Evolutionary conservation across 2,888 invertebrate genomes (phyloP).

Genomic region (Mamestra brassicae): DNA sequence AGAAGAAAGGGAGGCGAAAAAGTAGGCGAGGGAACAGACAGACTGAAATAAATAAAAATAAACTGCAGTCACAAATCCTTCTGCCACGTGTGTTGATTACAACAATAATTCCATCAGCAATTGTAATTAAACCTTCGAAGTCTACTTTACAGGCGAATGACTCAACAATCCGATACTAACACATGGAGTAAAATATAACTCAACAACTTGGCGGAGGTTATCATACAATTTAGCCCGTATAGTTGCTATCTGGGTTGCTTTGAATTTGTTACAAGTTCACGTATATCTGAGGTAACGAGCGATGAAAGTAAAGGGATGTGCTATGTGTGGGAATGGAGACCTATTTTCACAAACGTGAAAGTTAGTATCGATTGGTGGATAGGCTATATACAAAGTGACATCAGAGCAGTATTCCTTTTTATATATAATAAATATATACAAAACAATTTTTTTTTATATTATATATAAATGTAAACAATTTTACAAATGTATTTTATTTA

Average conservation of each 20-base stretch:
- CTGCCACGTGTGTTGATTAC: not conserved
- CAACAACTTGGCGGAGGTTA: slow-evolving; percentile 59
- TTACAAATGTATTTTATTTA: too few species aligned
- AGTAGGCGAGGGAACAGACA: too few species aligned
- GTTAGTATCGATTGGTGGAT: too few species aligned
- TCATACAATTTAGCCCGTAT: slow-evolving; percentile 73
- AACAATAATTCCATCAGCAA: not conserved
- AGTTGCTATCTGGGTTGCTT: slow-evolving; percentile 71
- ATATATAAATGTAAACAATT: too few species aligned
- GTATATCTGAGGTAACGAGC: slow-evolving; percentile 51
- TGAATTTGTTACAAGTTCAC: slow-evolving; percentile 77
- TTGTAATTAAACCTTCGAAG: not conserved
- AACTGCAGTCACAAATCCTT: not conserved
- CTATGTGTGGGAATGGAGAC: not conserved
- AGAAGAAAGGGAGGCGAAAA: too few species aligned
- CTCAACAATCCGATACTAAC: slow-evolving; percentile 14
- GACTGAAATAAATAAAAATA: too few species aligned
- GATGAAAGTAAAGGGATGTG: slow-evolving; percentile 25
- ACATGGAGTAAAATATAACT: slow-evolving; percentile 58
- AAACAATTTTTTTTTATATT: too few species aligned
- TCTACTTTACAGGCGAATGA: slow-evolving; percentile 14
- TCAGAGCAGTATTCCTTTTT: too few species aligned
- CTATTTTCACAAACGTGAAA: too few species aligned
- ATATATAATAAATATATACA: too few species aligned
- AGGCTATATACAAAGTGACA: too few species aligned